phyloP scores from a whole-genome alignment of 2,113 vertebrate genomes.

The Tauraco erythrolophus region DNA sequence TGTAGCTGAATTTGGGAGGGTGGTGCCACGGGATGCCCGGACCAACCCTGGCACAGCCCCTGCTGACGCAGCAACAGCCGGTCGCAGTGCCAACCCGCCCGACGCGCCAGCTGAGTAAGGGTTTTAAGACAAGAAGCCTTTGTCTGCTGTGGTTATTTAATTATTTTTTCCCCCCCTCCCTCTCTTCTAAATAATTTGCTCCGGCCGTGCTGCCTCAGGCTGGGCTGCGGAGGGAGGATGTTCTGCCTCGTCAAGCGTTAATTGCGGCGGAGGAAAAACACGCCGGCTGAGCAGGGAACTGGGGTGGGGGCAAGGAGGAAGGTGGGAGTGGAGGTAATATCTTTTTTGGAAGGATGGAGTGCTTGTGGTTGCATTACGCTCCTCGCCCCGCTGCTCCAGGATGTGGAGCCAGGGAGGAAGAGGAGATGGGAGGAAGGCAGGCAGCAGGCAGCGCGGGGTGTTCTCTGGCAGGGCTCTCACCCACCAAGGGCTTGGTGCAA shows the following conservation, averaged over 20 bases:
- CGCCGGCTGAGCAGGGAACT: conserved; percentile 63
- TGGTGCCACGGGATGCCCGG: fast-evolving
- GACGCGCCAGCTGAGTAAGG: neutral
- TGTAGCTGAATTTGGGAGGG: neutral
- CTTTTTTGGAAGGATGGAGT: conserved; percentile 18
- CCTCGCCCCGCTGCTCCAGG: neutral
- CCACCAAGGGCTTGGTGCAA: neutral
- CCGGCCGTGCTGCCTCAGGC: neutral
- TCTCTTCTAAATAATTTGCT: neutral
- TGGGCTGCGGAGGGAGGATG: neutral
- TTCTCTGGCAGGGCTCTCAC: conserved; percentile 9
- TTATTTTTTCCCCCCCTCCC: neutral
- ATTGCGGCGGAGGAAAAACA: conserved; percentile 59
- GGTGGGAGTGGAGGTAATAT: conserved; percentile 68
- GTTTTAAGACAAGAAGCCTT: conserved; percentile 28
- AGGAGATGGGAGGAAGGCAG: conserved; percentile 63
- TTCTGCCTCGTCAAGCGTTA: neutral
- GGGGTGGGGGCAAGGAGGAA: neutral
- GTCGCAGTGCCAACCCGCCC: neutral
- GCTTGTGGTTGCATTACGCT: fast-evolving
- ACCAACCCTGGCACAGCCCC: neutral
- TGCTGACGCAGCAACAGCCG: neutral
- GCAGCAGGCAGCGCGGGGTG: conserved; percentile 51
- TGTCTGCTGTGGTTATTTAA: neutral
- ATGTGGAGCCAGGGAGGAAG: neutral